Evolutionary conservation across 2,797 vertebrate species (phyloP).

Genomic region (Chloroceryle inda): DNA sequence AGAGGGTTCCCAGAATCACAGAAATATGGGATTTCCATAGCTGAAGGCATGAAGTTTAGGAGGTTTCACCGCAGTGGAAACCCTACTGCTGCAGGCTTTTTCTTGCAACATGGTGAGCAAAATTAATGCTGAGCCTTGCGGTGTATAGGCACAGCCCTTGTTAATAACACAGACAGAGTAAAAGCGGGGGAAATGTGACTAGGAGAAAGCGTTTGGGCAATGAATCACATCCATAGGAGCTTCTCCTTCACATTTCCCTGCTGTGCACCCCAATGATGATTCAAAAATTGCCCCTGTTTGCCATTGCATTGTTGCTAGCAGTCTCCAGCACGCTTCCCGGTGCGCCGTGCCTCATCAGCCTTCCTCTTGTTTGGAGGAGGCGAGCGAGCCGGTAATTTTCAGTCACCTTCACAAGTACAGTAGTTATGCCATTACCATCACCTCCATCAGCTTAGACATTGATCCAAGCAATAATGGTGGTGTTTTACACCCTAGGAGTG

Average conservation of each 20-base stretch:
- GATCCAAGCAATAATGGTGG: background rate
- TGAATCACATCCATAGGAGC: background rate
- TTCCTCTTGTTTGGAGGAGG: background rate
- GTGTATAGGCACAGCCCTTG: fast-evolving
- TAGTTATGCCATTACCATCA: background rate
- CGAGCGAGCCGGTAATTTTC: background rate
- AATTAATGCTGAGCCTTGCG: background rate
- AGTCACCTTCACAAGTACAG: background rate
- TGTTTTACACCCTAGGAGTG: background rate
- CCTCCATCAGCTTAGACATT: background rate
- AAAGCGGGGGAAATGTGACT: background rate
- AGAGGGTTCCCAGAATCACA: background rate
- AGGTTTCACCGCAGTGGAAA: background rate
- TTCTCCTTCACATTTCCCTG: background rate
- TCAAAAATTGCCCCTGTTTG: background rate
- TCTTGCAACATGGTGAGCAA: fast-evolving
- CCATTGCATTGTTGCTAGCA: background rate
- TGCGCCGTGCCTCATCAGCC: fast-evolving
- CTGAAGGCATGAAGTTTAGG: background rate
- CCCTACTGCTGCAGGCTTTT: background rate
- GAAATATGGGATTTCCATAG: background rate
- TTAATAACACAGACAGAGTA: background rate
- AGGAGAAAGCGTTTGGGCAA: background rate
- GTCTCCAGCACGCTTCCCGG: fast-evolving
- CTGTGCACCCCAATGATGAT: background rate